Base-by-base conservation (phyloP, 2,797 vertebrate genomes). In the Catharus ustulatus region DNA sequence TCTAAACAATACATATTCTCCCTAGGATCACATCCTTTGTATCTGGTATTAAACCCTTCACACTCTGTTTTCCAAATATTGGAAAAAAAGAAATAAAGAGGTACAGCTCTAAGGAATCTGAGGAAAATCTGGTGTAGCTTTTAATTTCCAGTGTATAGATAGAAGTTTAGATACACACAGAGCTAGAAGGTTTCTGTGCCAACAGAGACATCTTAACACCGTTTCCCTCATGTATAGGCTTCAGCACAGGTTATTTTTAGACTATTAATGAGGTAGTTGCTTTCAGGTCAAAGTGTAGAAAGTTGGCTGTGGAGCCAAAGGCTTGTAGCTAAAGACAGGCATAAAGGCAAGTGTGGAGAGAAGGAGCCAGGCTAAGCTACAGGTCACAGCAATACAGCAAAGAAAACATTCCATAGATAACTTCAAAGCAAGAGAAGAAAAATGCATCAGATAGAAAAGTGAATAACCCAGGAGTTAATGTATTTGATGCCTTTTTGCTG, bases 161-260 rank as follows among this genome's bases (percentile, higher is more conserved):
- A 76, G 19, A 80, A 64, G 24, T 22, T 27, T n/a, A 54, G 78
- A 30, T 42, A 23, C 38, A 48, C 20, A 19, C 12, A 45, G 55
- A 75, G 48, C 57, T 83, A 29, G 38, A 78, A 83, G 36, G 36
- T 67, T 76, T 54, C 55, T 73, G 42, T 79, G 57, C 32, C 26
- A 42, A 2, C 40, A 58, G 77, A 48, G 66, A 6, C 40, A 32
- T 14, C 46, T 86, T 88, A 85, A 36, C 58, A 61, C 46, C 0
- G 0, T 90, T 90, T 92, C 52, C 18, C 38, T 94, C 64, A 26
- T 54, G 57, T 59, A 8, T 9, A 81, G 58, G 58, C 71, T 84
- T 84, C 73, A 86, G 51, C 29, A 17, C 21, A 34, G 42, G 54
- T 40, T 95, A 88, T 94, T 94, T 92, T 84, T 76, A 69, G 87